A percentile compares a stretch with the other conserved stretches of the same genome.
These are phyloP conservation scores for Eleginops maclovinus DNA, from an alignment of 2,113 vertebrate genomes.

Conservation along the genomic window DNA sequence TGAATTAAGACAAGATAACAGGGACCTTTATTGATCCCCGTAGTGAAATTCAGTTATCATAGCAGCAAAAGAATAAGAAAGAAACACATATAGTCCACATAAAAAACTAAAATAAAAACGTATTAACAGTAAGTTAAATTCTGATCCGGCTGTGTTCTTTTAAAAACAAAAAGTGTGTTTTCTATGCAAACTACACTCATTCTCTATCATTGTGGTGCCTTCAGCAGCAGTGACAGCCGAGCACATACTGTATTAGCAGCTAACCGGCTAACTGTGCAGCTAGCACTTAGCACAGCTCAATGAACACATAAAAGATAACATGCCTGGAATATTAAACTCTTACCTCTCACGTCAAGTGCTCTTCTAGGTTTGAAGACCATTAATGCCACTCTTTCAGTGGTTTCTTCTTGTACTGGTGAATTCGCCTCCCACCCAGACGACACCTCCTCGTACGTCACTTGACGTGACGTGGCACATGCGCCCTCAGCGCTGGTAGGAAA, in stretches of 20 bases:
- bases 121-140: too few relatives aligned
- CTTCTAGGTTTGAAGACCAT: conserved; percentile 22
- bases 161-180: background rate
- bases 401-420: background rate
- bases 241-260: conserved; percentile 13
- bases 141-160: too few relatives aligned
- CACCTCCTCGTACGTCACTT: conserved; percentile 70
- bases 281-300: background rate
- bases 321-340: conserved; percentile 13
- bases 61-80: too few relatives aligned
- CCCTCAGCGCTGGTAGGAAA: too few relatives aligned
- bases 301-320: background rate
- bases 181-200: background rate
- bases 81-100: too few relatives aligned
- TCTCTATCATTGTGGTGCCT: background rate
- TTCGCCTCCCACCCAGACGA: conserved; percentile 46
- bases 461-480: conserved; percentile 72
- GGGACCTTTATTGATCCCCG: too few relatives aligned
- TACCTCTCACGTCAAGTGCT: conserved; percentile 38
- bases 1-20: background rate
- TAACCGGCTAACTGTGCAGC: background rate
- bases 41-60: too few relatives aligned
- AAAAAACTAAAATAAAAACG: too few relatives aligned
- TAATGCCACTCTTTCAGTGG: background rate
- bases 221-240: conserved; percentile 6